Conservation (phyloP, 2,797 vertebrate species). For the Diplodus puntazzo region DNA sequence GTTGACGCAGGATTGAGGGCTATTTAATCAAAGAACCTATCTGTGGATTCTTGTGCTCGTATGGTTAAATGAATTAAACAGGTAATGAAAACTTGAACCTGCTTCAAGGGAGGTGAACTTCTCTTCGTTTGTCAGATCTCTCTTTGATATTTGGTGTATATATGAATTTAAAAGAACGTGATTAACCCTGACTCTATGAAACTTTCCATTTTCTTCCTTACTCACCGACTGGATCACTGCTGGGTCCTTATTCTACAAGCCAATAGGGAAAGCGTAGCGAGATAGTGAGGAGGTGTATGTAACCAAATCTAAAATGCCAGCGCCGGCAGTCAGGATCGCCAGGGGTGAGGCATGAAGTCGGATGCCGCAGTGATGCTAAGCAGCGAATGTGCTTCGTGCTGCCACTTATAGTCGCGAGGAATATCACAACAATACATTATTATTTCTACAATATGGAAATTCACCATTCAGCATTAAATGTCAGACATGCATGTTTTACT, state of each 20-base stretch:
- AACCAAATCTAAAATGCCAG: not conserved
- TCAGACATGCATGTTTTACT: not conserved
- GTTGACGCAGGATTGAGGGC: not conserved
- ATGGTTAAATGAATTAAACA: not conserved
- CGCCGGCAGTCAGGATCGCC: not conserved
- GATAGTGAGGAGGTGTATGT: not conserved
- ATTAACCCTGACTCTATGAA: not conserved
- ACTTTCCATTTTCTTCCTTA: not conserved
- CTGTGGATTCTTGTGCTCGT: not conserved
- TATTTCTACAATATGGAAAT: not conserved
- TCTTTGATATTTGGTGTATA: not conserved
- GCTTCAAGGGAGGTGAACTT: not conserved
- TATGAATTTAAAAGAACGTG: not conserved
- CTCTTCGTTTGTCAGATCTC: not conserved
- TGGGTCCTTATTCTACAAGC: not conserved
- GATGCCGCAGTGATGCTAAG: not conserved
- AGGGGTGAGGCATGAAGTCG: not conserved
- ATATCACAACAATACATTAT: not conserved
- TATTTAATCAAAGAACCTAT: too few relatives aligned
- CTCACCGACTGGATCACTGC: not conserved
- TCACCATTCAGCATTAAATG: not conserved
- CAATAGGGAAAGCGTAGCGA: not conserved
- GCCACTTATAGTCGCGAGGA: not conserved
- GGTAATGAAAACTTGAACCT: not conserved
- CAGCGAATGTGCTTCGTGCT: not conserved